Conservation (phyloP, 2,888 invertebrate genomes). For the Agriopis aurantiaria region DNA sequence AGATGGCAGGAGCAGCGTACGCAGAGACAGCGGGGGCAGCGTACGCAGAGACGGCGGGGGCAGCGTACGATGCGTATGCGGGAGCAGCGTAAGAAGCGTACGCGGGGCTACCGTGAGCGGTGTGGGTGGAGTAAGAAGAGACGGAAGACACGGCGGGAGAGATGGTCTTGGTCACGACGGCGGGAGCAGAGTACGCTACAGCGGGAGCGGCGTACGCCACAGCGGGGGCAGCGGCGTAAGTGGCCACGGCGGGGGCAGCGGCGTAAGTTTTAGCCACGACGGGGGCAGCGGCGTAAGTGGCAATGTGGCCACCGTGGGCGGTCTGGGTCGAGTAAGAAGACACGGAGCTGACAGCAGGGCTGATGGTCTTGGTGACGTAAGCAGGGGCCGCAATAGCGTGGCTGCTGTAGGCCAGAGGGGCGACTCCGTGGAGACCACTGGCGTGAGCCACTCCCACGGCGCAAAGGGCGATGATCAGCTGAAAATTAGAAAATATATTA, state of each 20-base stretch:
- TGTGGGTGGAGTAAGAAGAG: slow-evolving; percentile 57
- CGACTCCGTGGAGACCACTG: slow-evolving; percentile 81
- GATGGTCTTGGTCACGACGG: slow-evolving; percentile 64
- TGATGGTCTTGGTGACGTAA: slow-evolving; percentile 54
- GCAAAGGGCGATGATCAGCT: slow-evolving; percentile 87
- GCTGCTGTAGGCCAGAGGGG: slow-evolving; percentile 80
- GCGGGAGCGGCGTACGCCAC: slow-evolving; percentile 86
- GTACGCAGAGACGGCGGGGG: slow-evolving; percentile 60
- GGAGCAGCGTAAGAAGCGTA: slow-evolving; percentile 62
- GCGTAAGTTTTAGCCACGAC: slow-evolving; percentile 67
- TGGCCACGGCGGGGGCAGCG: slow-evolving; percentile 60
- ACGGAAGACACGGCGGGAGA: slow-evolving; percentile 53
- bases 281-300: slow-evolving; percentile 61
- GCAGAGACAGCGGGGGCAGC: slow-evolving; percentile 63
- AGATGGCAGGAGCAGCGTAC: slow-evolving; percentile 54
- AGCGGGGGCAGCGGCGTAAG: slow-evolving; percentile 86
- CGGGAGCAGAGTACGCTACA: slow-evolving; percentile 73
- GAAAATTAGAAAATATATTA: slow-evolving; percentile 43
- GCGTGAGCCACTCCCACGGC: slow-evolving; percentile 87
- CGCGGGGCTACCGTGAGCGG: slow-evolving; percentile 46
- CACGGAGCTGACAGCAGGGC: slow-evolving; percentile 64
- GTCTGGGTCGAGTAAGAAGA: slow-evolving; percentile 66
- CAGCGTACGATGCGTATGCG: slow-evolving; percentile 57
- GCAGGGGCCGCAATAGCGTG: slow-evolving; percentile 73
- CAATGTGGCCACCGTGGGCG: slow-evolving; percentile 57